Conservation (phyloP, 2,888 invertebrate species). For the Ceratothoa steindachneri region DNA sequence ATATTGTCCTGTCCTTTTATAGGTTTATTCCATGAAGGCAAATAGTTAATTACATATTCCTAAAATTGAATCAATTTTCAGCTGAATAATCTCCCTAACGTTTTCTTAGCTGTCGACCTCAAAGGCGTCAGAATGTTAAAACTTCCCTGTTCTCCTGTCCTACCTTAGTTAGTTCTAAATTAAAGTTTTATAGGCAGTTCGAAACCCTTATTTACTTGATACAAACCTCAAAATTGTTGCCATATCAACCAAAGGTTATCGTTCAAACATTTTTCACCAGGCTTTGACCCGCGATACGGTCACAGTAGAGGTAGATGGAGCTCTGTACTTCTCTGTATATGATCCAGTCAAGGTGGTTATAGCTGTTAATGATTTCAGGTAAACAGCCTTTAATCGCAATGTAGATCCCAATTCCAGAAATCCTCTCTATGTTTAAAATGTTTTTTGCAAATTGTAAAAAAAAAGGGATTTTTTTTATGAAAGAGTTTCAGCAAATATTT, state of each 20-base stretch:
- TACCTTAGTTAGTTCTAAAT: too few relatives aligned
- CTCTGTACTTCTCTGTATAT: conserved; percentile 32
- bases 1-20: too few relatives aligned
- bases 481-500: conserved; percentile 5
- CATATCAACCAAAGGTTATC: background rate
- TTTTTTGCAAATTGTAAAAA: background rate
- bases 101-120: too few relatives aligned
- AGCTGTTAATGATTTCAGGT: conserved; percentile 32
- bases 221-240: too few relatives aligned
- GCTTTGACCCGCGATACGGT: conserved; percentile 30
- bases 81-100: too few relatives aligned
- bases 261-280: conserved; percentile 14
- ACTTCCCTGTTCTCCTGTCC: too few relatives aligned
- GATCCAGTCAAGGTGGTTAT: conserved; percentile 29
- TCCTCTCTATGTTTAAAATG: conserved; percentile 1
- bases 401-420: background rate
- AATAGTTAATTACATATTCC: too few relatives aligned
- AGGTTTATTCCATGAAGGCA: too few relatives aligned
- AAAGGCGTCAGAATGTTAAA: too few relatives aligned
- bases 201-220: too few relatives aligned
- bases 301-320: conserved; percentile 32
- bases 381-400: conserved; percentile 7
- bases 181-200: background rate
- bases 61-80: too few relatives aligned
- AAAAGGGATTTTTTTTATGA: background rate